Percentiles rank a stretch among this genome's conserved stretches.
phyloP scores from a whole-genome alignment of 1,140 invertebrate species.

The Neelides sp. region DNA sequence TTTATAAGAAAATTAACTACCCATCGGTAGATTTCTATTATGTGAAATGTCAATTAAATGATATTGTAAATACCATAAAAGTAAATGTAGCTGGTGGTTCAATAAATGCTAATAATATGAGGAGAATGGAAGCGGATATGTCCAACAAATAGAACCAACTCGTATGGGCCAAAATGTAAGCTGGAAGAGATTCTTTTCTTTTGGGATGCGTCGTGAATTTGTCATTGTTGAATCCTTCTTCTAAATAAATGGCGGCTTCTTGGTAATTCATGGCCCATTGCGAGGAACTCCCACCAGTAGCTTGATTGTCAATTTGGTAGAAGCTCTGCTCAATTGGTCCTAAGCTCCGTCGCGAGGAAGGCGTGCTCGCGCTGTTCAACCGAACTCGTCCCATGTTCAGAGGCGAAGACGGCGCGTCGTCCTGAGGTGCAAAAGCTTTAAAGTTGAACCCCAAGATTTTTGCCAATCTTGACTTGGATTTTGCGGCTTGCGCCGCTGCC shows the following conservation, averaged over 20 bases:
- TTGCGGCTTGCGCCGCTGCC: too few relatives aligned
- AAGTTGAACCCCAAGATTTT: constrained; percentile 21
- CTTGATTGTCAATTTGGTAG: constrained; percentile 23
- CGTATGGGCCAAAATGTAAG: constrained; percentile 77
- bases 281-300: constrained; percentile 9
- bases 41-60: constrained; percentile 12
- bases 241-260: constrained; percentile 40
- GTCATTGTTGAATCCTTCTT: constrained; percentile 80
- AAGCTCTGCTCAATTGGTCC: constrained; percentile 22
- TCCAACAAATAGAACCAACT: constrained; percentile 76
- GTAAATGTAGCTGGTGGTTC: constrained; percentile 66
- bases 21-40: background rate
- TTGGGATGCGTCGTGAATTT: constrained; percentile 81
- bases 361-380: constrained; percentile 6
- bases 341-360: background rate
- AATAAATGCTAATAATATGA: constrained; percentile 64
- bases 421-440: background rate
- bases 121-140: constrained; percentile 58
- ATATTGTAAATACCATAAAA: constrained; percentile 45
- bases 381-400: constrained; percentile 16
- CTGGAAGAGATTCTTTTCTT: constrained; percentile 65
- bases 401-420: constrained; percentile 10
- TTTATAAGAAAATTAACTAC: background rate
- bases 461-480: constrained; percentile 25
- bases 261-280: constrained; percentile 79